Percentiles rank a stretch among this genome's conserved stretches.
Conservation (phyloP, 2,797 vertebrate species). For the Semotilus atromaculatus region DNA sequence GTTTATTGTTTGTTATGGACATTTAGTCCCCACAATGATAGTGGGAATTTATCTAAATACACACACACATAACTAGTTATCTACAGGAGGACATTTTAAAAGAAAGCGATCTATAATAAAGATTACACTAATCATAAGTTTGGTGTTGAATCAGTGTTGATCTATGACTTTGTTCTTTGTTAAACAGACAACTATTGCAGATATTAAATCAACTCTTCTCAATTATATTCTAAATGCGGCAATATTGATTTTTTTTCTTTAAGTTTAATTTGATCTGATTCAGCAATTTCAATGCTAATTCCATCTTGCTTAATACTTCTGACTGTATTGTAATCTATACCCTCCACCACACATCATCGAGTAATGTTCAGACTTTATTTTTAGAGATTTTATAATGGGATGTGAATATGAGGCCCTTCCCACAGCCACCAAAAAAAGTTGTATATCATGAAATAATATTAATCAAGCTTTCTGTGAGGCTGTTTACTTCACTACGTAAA, state of each 20-base stretch:
- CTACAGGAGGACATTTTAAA: background rate
- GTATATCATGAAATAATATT: background rate
- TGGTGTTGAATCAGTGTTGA: background rate
- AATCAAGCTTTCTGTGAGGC: background rate
- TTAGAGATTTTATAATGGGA: background rate
- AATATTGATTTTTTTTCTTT: slow-evolving; percentile 22
- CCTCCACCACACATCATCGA: background rate
- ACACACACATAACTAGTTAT: background rate
- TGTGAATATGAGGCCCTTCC: background rate
- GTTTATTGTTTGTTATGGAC: background rate
- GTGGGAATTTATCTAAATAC: background rate
- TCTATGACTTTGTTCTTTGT: slow-evolving; percentile 13
- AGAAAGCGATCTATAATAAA: background rate
- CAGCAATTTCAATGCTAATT: slow-evolving; percentile 13
- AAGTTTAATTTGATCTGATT: slow-evolving; percentile 29
- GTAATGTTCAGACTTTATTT: slow-evolving; percentile 6
- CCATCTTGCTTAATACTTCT: slow-evolving; percentile 9
- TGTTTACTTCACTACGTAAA: background rate
- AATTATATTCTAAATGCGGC: slow-evolving; percentile 20
- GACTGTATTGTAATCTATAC: slow-evolving; percentile 14
- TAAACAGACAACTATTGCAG: background rate
- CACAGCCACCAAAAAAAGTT: background rate
- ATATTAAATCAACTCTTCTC: background rate
- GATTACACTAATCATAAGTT: background rate
- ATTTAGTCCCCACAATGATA: background rate